Conservation (phyloP, 1,140 invertebrate genomes). For the Neelides sp. region DNA sequence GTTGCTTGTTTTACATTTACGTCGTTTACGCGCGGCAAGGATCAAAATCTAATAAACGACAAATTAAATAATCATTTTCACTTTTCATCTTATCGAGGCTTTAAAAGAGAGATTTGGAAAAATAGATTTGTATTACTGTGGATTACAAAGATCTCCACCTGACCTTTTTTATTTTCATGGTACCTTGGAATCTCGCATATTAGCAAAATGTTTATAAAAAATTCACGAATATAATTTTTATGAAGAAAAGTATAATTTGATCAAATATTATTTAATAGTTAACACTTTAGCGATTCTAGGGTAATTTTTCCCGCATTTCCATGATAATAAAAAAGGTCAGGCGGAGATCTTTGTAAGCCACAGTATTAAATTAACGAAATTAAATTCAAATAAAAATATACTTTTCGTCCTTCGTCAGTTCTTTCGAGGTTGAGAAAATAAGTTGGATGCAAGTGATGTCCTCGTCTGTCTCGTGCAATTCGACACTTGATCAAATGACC, state of each 20-base stretch:
- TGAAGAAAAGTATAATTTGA: not conserved
- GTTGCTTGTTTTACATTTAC: conserved; percentile 95
- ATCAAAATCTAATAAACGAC: conserved; percentile 58
- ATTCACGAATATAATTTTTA: not conserved
- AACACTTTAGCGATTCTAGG: too few species aligned
- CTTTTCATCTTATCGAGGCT: not conserved
- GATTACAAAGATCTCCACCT: not conserved
- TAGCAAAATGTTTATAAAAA: not conserved
- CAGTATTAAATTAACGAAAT: conserved; percentile 1
- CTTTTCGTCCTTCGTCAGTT: conserved; percentile 81
- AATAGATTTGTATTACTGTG: not conserved
- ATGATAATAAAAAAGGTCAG: conserved; percentile 6
- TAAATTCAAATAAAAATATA: conserved; percentile 32
- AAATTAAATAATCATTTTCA: not conserved
- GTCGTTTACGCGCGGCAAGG: conserved; percentile 86
- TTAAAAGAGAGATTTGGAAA: not conserved
- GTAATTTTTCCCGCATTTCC: too few species aligned
- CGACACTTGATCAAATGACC: conserved; percentile 86
- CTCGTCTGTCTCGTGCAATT: conserved; percentile 91
- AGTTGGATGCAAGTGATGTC: conserved; percentile 86
- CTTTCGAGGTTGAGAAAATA: conserved; percentile 94
- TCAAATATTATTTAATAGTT: too few species aligned
- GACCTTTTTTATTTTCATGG: not conserved
- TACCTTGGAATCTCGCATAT: too few species aligned
- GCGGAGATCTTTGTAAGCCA: too few species aligned